phyloP scores from a whole-genome alignment of 2,888 invertebrate species.

The Digitonthophagus gazella region DNA sequence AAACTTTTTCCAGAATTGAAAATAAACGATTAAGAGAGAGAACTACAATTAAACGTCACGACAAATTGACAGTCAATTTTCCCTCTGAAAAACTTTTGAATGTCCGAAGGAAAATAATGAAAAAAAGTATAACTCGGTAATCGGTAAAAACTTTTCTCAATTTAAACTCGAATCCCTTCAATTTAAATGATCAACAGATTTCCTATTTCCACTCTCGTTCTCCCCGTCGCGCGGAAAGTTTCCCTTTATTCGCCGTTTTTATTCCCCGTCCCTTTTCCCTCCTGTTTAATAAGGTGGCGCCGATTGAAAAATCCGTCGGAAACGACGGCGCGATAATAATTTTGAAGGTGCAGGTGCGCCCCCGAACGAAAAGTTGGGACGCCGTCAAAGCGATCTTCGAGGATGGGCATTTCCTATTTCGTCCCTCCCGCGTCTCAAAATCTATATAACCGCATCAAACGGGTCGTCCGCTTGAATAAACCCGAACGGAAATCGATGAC shows the following conservation, averaged over 20 bases:
- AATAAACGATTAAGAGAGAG: not conserved
- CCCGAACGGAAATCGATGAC: conserved; percentile 23
- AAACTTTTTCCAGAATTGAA: too few relatives aligned
- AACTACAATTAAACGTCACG: not conserved
- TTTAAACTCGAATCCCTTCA: conserved; percentile 14
- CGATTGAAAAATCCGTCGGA: not conserved
- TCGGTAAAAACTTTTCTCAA: conserved; percentile 8
- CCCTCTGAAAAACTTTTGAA: not conserved
- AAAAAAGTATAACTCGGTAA: conserved; percentile 8
- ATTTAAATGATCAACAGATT: conserved; percentile 11
- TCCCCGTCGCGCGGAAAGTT: not conserved
- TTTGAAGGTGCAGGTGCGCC: not conserved
- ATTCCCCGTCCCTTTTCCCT: not conserved
- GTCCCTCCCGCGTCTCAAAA: conserved; percentile 16
- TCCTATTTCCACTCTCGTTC: conserved; percentile 8
- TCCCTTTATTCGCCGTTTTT: not conserved
- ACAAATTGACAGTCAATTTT: not conserved
- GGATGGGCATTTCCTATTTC: conserved; percentile 10
- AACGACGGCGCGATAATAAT: not conserved
- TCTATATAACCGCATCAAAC: conserved; percentile 22
- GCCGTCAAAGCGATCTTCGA: not conserved
- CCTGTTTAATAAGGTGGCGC: not conserved
- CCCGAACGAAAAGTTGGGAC: not conserved
- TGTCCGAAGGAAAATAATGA: not conserved
- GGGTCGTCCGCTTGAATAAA: conserved; percentile 22